Evolutionary conservation across 2,888 invertebrate species (phyloP).

Genomic region (Phengaris arion): DNA sequence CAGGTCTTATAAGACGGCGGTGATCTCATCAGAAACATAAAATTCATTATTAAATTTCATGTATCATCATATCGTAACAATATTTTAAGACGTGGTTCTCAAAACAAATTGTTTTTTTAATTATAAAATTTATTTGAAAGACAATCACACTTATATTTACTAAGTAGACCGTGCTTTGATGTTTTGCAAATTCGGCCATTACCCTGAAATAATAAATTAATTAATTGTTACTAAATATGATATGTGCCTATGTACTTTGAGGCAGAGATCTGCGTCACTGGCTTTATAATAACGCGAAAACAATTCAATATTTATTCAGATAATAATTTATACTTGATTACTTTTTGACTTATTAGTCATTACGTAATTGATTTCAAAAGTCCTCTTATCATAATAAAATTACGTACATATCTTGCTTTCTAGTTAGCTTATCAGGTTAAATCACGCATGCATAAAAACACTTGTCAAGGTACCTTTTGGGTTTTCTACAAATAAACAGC

Average conservation of each 20-base stretch:
- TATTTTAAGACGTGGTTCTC: background rate
- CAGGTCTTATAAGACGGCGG: background rate
- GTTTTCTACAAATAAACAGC: background rate
- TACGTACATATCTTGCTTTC: background rate
- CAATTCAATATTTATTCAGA: background rate
- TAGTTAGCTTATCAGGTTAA: conserved; percentile 12
- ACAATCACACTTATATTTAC: background rate
- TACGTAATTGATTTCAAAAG: too few species aligned
- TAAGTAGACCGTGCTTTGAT: background rate
- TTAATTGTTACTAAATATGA: background rate
- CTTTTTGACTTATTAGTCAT: background rate
- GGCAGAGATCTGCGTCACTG: background rate
- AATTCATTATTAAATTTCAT: conserved; percentile 1
- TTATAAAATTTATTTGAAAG: conserved; percentile 1
- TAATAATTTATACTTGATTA: background rate
- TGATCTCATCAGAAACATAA: conserved; percentile 11
- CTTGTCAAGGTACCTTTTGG: background rate
- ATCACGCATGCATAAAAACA: background rate
- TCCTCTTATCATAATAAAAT: conserved; percentile 3
- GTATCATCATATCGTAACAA: background rate
- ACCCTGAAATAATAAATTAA: background rate
- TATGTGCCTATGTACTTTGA: background rate
- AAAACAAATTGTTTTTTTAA: background rate
- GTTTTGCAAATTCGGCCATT: background rate
- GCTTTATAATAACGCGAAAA: background rate